A percentile compares a stretch with the other conserved stretches of the same genome.
Evolutionary conservation across 1,140 invertebrate genomes (phyloP).

Genomic region (Ylistrum balloti): DNA sequence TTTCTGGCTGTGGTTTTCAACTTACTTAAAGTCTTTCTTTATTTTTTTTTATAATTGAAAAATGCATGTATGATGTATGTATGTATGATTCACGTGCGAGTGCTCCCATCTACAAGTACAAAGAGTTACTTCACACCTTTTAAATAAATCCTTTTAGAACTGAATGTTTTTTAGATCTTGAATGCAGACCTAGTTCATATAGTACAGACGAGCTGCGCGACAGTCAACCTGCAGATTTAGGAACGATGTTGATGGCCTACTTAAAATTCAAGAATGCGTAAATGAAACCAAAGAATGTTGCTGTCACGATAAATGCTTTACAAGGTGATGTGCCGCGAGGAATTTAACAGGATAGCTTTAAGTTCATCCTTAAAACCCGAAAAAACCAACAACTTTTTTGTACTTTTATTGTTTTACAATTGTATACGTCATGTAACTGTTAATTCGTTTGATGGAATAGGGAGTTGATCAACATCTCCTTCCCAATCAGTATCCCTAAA

Average conservation of each 20-base stretch:
- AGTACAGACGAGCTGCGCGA: neutral
- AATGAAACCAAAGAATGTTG: constrained; percentile 39
- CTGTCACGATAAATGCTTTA: neutral
- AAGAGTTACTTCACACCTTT: neutral
- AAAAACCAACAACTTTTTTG: neutral
- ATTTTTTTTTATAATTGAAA: neutral
- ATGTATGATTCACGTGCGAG: neutral
- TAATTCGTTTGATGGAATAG: too few species aligned
- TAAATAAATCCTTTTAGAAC: neutral
- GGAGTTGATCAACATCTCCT: too few species aligned
- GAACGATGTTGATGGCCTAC: neutral
- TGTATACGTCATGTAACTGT: too few species aligned
- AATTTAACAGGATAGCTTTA: neutral
- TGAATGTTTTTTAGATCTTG: neutral
- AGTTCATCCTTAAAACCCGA: neutral
- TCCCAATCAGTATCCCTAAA: too few species aligned
- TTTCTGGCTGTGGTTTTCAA: neutral
- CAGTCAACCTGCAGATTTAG: neutral
- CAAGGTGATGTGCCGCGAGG: neutral
- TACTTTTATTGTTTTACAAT: neutral
- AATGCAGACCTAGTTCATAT: neutral
- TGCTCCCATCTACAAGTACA: neutral
- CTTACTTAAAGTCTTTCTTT: neutral
- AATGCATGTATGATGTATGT: neutral
- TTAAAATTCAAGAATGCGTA: constrained; percentile 35